Evolutionary conservation across 2,797 vertebrate species (phyloP).

Genomic region (Myotis findleyi): DNA sequence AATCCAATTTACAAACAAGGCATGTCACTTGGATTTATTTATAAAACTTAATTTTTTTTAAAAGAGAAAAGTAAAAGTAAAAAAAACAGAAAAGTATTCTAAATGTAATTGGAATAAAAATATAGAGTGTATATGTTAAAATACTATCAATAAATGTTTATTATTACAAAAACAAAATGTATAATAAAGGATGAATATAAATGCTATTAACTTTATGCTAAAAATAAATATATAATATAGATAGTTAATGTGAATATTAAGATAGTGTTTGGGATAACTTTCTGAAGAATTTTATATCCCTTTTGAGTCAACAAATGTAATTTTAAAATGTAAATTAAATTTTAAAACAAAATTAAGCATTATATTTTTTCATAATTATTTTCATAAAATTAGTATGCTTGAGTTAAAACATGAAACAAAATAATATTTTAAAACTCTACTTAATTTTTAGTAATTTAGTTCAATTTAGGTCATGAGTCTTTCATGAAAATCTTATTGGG

Average conservation of each 20-base stretch:
- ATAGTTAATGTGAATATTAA: conserved; percentile 45
- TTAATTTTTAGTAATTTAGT: conserved; percentile 62
- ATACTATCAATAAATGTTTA: conserved; percentile 25
- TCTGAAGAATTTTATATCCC: conserved; percentile 10
- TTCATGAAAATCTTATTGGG: conserved; percentile 45
- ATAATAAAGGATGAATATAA: conserved; percentile 40
- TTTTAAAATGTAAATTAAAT: conserved; percentile 51
- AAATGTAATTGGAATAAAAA: conserved; percentile 20
- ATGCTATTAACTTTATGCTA: conserved; percentile 49
- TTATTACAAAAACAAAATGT: conserved; percentile 32
- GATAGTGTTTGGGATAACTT: conserved; percentile 12
- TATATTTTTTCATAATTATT: conserved; percentile 55
- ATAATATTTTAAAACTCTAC: conserved; percentile 34
- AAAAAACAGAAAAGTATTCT: conserved; percentile 37
- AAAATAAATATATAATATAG: conserved; percentile 46
- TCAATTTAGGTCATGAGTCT: conserved; percentile 37
- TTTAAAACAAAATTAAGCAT: conserved; percentile 49
- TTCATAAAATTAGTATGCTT: conserved; percentile 52
- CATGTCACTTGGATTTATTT: conserved; percentile 25
- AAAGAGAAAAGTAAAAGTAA: conserved; percentile 12
- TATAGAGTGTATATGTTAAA: conserved; percentile 38
- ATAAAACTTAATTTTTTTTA: background rate
- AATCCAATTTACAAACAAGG: background rate
- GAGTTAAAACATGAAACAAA: conserved; percentile 58
- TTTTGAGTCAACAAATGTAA: conserved; percentile 48